A percentile compares a stretch with the other conserved stretches of the same genome.
These are phyloP conservation scores for Gymnothorax reevesii DNA, from an alignment of 2,797 vertebrate species.

Conservation along the genomic window DNA sequence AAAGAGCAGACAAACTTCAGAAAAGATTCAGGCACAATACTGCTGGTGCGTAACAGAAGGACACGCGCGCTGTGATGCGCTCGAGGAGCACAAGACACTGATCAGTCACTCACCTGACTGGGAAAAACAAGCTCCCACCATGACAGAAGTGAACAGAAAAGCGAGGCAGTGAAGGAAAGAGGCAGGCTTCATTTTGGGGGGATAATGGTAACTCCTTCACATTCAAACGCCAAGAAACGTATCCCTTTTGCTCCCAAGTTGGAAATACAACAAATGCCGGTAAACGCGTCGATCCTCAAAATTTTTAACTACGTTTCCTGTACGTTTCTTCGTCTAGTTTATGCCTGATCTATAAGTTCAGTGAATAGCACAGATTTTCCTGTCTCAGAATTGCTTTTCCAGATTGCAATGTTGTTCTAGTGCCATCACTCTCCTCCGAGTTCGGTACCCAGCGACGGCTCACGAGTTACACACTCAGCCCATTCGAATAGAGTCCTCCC, in stretches of 20 bases:
- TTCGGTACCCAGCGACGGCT: conserved; percentile 73
- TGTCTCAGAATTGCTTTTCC: conserved; percentile 59
- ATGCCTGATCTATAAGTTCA: conserved; percentile 45
- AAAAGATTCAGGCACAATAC: background rate
- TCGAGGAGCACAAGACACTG: conserved; percentile 46
- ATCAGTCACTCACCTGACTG: conserved; percentile 76
- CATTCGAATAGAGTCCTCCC: conserved; percentile 49
- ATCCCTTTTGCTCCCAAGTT: conserved; percentile 53
- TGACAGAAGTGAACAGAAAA: conserved; percentile 67
- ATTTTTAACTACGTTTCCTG: conserved; percentile 53
- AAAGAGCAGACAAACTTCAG: conserved; percentile 29
- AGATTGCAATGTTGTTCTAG: conserved; percentile 67
- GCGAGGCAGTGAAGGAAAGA: conserved; percentile 65
- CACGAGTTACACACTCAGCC: conserved; percentile 67
- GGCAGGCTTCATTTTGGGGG: conserved; percentile 70
- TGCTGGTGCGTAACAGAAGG: background rate
- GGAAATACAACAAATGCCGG: conserved; percentile 46
- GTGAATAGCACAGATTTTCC: conserved; percentile 45
- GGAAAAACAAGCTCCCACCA: conserved; percentile 65
- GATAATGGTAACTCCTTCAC: conserved; percentile 66
- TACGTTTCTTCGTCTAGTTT: conserved; percentile 37
- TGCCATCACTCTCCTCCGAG: conserved; percentile 72
- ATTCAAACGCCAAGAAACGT: conserved; percentile 79
- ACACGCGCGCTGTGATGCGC: conserved; percentile 24
- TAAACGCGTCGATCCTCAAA: conserved; percentile 60